A percentile compares a stretch with the other conserved stretches of the same genome.
Conservation (phyloP, 1,140 invertebrate genomes). For the Heliconius nattereri region DNA sequence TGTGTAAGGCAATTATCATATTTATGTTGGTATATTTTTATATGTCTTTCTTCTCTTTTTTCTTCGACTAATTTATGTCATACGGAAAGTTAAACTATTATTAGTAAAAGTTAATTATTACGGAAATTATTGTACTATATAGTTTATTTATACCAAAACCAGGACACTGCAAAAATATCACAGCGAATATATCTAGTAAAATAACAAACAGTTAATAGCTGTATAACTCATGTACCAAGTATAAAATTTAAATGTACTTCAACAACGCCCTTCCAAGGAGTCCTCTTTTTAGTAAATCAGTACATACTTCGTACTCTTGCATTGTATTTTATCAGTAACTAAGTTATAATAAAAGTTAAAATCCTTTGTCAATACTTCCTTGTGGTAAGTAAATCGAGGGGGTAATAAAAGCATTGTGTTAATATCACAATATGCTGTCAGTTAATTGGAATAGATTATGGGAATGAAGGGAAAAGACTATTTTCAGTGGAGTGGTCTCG, state of each 20-base stretch:
- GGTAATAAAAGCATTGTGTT: constrained; percentile 74
- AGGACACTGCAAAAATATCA: neutral
- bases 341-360: constrained; percentile 26
- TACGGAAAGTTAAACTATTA: neutral
- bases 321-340: constrained; percentile 30
- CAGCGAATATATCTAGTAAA: constrained; percentile 8
- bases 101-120: no score
- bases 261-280: constrained; percentile 50
- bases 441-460: constrained; percentile 81
- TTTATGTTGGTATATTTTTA: neutral
- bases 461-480: constrained; percentile 72
- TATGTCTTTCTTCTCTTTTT: neutral
- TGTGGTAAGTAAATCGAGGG: constrained; percentile 41
- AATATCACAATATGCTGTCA: constrained; percentile 81
- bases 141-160: neutral
- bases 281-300: constrained; percentile 54
- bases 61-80: no score
- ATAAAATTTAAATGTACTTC: constrained; percentile 45
- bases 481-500: constrained; percentile 60
- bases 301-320: constrained; percentile 31
- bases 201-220: constrained; percentile 9
- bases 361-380: constrained; percentile 18
- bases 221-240: constrained; percentile 29
- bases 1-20: neutral
- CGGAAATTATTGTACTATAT: neutral